Evolutionary conservation across 2,113 vertebrate genomes (phyloP), one percentile per base, ranked within the genome.

Genomic region (Hippocampus abdominalis): DNA sequence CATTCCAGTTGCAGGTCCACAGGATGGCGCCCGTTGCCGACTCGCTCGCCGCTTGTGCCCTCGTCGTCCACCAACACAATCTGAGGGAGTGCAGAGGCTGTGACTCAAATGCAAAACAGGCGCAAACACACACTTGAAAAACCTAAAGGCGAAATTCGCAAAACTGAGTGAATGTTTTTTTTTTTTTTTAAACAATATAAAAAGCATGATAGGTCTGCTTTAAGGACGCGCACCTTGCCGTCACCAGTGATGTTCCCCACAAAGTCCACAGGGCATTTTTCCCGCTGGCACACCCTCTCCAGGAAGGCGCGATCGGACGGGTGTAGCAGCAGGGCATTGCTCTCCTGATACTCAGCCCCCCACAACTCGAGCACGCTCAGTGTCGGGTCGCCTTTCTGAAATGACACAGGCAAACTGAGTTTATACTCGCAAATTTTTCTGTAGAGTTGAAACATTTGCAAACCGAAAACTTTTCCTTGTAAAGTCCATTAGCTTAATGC

Each of bases 301-400:
- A 97, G 85, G 80, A 93, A 94, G 60, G 76, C 68, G 0, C 77
- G 77, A 59, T 94, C 81, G 0, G 86, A 40, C 0, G 93, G 81
- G 7, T 83, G 90, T 64, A 95, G 85, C 73, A 98, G 89, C 66
- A 98, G 86, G 2, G 96, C 95, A 0, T 98, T 97, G 63, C 95
- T 95, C 82, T 98, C 95, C 86, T 98, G 96, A 86, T 98, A 98
- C 82, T 98, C 96, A 0, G 96, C 95, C 3, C 95, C 96, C 96
- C 96, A 98, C 61, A 97, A 90, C 91, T 97, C 96, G 81, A 97
- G 73, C 74, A 95, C 92, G 16, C 94, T 97, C 81, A 97, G 79
- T 0, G 96, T 97, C 1, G 95, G 94, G 78, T 98, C 96, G 4
- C 94, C 95, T n/a, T 92, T 93, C 96, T 97, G 69, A 0, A 64